Evolutionary conservation across 2,113 vertebrate species (phyloP).

Genomic region (Burhinus bistriatus): DNA sequence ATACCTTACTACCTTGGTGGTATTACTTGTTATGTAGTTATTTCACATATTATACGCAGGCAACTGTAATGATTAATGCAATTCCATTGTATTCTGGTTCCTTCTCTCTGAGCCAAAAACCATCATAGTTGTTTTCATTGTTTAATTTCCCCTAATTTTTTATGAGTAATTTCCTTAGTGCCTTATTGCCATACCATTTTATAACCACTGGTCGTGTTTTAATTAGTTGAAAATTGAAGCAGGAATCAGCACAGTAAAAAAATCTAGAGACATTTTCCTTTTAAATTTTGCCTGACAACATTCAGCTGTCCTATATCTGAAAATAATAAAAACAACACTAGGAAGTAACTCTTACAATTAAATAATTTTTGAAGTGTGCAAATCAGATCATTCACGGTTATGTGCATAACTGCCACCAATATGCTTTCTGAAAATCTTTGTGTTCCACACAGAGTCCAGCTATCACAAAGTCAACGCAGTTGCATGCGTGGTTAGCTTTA

Average conservation of each 20-base stretch:
- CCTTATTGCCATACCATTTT: neutral
- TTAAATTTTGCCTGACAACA: neutral
- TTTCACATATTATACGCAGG: neutral
- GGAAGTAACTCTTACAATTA: neutral
- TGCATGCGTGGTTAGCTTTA: neutral
- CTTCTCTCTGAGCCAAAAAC: neutral
- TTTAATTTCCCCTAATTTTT: neutral
- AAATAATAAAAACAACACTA: too few species aligned
- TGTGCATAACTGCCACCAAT: neutral
- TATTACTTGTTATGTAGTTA: neutral
- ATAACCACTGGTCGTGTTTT: neutral
- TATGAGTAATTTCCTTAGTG: neutral
- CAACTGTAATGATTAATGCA: neutral
- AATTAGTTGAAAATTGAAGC: neutral
- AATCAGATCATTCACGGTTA: neutral
- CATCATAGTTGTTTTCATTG: neutral
- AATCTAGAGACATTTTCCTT: neutral
- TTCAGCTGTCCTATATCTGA: neutral
- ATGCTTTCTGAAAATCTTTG: neutral
- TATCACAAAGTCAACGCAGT: neutral
- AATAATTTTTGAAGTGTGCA: neutral
- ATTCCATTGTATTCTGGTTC: neutral
- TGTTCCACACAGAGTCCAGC: neutral
- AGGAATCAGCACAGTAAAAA: neutral
- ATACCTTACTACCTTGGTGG: neutral